A percentile compares a stretch with the other conserved stretches of the same genome.
phyloP scores from a whole-genome alignment of 1,140 invertebrate genomes.

The Harpegnathos saltator region DNA sequence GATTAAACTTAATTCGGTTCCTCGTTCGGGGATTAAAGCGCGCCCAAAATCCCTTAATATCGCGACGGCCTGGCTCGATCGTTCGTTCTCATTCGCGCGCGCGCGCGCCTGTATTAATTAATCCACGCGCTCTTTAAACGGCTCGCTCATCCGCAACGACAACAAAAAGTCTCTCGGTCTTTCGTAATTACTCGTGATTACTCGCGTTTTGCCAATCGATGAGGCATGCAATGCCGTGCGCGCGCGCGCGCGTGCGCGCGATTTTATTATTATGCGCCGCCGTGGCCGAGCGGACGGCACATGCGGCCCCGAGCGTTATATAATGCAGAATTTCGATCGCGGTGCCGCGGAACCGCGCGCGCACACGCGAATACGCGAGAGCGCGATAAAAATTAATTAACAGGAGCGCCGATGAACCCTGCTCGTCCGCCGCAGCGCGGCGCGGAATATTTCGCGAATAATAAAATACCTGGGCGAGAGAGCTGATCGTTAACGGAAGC shows the following conservation, averaged over 20 bases:
- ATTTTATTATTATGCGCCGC: constrained; percentile 70
- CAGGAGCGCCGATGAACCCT: constrained; percentile 53
- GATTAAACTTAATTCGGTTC: constrained; percentile 44
- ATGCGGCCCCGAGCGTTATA: constrained; percentile 23
- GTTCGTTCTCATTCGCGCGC: neutral
- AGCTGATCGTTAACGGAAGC: constrained; percentile 67
- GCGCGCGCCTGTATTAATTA: constrained; percentile 63
- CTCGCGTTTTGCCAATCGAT: constrained; percentile 60
- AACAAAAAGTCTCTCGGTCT: constrained; percentile 55
- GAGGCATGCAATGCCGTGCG: constrained; percentile 36
- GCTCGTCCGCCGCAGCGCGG: neutral
- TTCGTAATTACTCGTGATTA: constrained; percentile 67
- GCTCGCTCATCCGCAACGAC: constrained; percentile 48
- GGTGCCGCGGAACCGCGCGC: neutral
- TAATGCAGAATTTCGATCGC: constrained; percentile 66
- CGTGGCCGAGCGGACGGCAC: constrained; percentile 9
- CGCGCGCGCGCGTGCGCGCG: neutral
- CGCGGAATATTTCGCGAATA: constrained; percentile 69
- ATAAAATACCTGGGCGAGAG: constrained; percentile 65
- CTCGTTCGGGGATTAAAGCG: constrained; percentile 36
- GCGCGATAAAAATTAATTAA: constrained; percentile 75
- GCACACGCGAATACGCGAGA: constrained; percentile 8
- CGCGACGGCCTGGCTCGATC: constrained; percentile 18
- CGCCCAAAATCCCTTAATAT: constrained; percentile 46
- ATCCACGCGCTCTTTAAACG: constrained; percentile 38